Conservation (phyloP, 2,113 vertebrate species). For the Leptobrachium ailaonicum region DNA sequence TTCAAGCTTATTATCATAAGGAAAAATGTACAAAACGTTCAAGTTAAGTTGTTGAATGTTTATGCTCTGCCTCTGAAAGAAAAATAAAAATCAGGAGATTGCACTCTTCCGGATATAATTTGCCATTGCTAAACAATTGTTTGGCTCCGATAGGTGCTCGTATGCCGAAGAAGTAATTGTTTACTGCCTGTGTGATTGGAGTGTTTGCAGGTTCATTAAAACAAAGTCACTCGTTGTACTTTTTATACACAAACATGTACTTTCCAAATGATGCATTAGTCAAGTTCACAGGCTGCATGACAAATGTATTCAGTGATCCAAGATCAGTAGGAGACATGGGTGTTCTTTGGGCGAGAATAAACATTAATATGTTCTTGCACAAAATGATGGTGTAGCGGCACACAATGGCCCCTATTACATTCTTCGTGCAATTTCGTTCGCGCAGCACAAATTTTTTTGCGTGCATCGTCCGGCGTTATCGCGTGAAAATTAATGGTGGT, state of each 20-base stretch:
- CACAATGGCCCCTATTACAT: too few species aligned
- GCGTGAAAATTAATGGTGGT: too few species aligned
- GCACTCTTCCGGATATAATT: constrained; percentile 38
- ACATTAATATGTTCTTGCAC: too few species aligned
- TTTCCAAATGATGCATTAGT: too few species aligned
- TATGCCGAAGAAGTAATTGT: constrained; percentile 51
- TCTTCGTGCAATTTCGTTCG: too few species aligned
- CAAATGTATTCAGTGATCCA: too few species aligned
- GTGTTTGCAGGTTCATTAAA: constrained; percentile 73
- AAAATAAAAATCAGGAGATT: constrained; percentile 41
- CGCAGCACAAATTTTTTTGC: too few species aligned
- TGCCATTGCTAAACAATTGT: constrained; percentile 45
- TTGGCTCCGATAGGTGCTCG: constrained; percentile 36
- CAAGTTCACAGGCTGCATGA: too few species aligned
- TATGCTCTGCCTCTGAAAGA: constrained; percentile 51
- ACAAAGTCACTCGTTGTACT: constrained; percentile 23
- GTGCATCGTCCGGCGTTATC: too few species aligned
- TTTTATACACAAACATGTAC: background rate
- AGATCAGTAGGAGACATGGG: too few species aligned
- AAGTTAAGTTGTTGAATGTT: constrained; percentile 46
- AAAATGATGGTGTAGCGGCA: too few species aligned
- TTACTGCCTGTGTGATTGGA: constrained; percentile 54
- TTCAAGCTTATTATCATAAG: constrained; percentile 54
- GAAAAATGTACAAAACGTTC: constrained; percentile 53
- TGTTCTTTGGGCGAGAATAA: too few species aligned